These are phyloP conservation scores for Eulimnadia texana DNA, from an alignment of 1,140 invertebrate species.

Conservation along the genomic window DNA sequence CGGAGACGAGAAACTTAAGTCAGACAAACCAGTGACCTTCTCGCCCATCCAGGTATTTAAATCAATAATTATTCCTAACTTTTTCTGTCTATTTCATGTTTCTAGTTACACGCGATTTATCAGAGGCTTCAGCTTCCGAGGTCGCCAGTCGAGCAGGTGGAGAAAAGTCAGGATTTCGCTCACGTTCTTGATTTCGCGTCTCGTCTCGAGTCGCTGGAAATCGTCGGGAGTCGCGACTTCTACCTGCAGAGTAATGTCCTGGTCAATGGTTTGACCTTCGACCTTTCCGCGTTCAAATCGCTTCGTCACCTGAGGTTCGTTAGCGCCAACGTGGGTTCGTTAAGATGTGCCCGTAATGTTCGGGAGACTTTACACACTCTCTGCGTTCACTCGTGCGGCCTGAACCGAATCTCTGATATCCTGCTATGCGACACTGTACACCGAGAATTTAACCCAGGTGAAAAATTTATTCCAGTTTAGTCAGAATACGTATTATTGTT, in stretches of 20 bases:
- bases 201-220: constrained; percentile 46
- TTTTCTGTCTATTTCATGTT: constrained; percentile 6
- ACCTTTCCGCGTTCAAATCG: constrained; percentile 62
- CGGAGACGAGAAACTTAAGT: constrained; percentile 40
- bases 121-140: constrained; percentile 72
- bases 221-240: constrained; percentile 46
- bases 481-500: background rate
- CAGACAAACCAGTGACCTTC: constrained; percentile 32
- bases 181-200: constrained; percentile 79
- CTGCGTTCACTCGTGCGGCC: constrained; percentile 41
- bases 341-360: constrained; percentile 30
- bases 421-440: constrained; percentile 59
- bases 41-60: constrained; percentile 53
- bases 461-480: constrained; percentile 17
- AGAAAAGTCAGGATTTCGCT: constrained; percentile 62
- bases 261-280: constrained; percentile 59
- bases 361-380: constrained; percentile 48
- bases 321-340: constrained; percentile 17
- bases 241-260: constrained; percentile 66
- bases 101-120: constrained; percentile 69
- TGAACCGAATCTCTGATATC: constrained; percentile 48
- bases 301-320: constrained; percentile 31
- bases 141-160: constrained; percentile 50
- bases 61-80: background rate
- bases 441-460: constrained; percentile 35